Conservation (phyloP, 1,140 invertebrate genomes). For the Capitella teleta region DNA sequence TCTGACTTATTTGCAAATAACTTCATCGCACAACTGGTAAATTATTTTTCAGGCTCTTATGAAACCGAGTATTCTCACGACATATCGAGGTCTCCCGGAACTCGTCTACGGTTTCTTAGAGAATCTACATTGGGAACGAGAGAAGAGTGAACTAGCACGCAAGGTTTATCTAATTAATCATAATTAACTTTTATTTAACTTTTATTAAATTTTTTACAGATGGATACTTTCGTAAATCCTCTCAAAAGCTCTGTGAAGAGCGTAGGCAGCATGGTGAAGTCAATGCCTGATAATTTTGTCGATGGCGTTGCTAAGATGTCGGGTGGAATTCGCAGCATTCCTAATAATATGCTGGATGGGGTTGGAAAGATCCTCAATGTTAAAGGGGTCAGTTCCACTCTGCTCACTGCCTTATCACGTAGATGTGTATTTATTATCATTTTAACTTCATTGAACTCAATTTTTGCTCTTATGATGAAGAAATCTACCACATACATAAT, state of each 20-base stretch:
- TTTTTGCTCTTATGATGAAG: background rate
- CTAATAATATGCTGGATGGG: slow-evolving; percentile 71
- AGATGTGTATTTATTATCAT: too few species aligned
- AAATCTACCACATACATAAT: background rate
- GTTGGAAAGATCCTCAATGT: slow-evolving; percentile 47
- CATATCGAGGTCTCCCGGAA: slow-evolving; percentile 55
- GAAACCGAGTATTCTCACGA: slow-evolving; percentile 50
- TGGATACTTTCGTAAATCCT: slow-evolving; percentile 58
- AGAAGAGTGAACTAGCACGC: slow-evolving; percentile 39
- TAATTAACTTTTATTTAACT: background rate
- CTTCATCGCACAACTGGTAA: background rate
- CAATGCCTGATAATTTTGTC: slow-evolving; percentile 69
- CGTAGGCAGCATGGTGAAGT: slow-evolving; percentile 59
- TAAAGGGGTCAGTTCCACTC: slow-evolving; percentile 8
- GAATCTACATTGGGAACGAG: slow-evolving; percentile 62
- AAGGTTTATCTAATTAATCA: slow-evolving; percentile 24
- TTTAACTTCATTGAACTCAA: too few species aligned
- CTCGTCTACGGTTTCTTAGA: slow-evolving; percentile 65
- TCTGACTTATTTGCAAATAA: background rate
- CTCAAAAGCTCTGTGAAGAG: slow-evolving; percentile 67
- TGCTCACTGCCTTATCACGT: too few species aligned
- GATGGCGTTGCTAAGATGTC: slow-evolving; percentile 35
- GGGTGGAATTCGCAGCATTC: slow-evolving; percentile 41
- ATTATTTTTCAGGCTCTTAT: slow-evolving; percentile 46
- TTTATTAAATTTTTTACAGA: slow-evolving; percentile 16